A percentile compares a stretch with the other conserved stretches of the same genome.
Evolutionary conservation across 2,113 vertebrate genomes (phyloP).

Genomic region (Oxygymnocypris stewartii): DNA sequence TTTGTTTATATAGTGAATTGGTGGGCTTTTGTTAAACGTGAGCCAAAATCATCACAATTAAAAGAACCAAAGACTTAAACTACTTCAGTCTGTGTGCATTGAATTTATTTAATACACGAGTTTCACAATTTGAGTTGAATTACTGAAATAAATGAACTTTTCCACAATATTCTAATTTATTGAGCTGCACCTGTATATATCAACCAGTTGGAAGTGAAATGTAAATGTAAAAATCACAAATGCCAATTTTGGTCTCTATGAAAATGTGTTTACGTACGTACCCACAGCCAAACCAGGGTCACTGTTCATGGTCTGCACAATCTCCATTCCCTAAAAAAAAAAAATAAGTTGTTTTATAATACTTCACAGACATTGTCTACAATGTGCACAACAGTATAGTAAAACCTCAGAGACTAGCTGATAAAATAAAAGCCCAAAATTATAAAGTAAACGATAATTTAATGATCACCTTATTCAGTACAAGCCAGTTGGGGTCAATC

Average conservation of each 20-base stretch:
- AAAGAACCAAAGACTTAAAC: no score
- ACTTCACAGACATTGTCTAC: background rate
- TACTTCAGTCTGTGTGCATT: no score
- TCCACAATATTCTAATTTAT: no score
- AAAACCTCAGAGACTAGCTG: background rate
- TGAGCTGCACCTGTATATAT: background rate
- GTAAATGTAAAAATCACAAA: background rate
- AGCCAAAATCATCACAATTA: no score
- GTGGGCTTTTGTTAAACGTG: no score
- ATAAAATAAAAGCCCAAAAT: background rate
- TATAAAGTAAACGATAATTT: background rate
- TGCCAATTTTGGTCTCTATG: background rate
- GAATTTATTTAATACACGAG: no score
- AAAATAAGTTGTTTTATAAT: background rate
- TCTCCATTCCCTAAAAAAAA: slow-evolving; percentile 62
- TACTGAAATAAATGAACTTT: no score
- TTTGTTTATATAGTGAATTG: no score
- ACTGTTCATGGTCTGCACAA: slow-evolving; percentile 66
- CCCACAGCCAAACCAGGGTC: slow-evolving; percentile 65
- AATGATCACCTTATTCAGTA: slow-evolving; percentile 81
- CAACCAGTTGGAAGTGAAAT: background rate
- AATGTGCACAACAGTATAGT: background rate
- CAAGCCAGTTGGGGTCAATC: slow-evolving; percentile 90
- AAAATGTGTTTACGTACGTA: slow-evolving; percentile 32
- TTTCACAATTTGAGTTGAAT: no score